These are phyloP conservation scores for Poeciliopsis occidentalis DNA, from an alignment of 2,113 vertebrate genomes.

Conservation along the genomic window DNA sequence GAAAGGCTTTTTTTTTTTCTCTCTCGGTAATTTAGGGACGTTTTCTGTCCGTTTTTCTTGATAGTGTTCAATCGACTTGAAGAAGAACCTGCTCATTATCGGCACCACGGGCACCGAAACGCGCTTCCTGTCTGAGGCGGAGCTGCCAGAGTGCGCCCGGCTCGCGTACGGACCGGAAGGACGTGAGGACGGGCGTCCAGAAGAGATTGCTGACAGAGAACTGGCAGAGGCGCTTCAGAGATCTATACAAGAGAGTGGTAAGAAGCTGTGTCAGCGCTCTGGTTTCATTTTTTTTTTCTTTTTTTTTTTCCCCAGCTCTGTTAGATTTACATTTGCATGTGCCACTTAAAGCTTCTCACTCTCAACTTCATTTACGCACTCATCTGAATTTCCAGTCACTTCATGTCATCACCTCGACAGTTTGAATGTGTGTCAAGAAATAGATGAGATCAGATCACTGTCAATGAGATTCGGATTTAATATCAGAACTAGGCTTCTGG, in stretches of 20 bases:
- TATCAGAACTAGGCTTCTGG: not conserved
- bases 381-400: constrained; percentile 52
- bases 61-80: constrained; percentile 97
- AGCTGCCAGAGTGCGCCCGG: constrained; percentile 93
- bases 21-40: not conserved
- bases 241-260: constrained; percentile 96
- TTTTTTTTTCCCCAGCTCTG: constrained; percentile 39
- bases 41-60: constrained; percentile 12
- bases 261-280: constrained; percentile 31
- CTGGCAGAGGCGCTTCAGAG: constrained; percentile 95
- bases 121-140: constrained; percentile 90
- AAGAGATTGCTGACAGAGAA: constrained; percentile 93
- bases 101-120: constrained; percentile 96
- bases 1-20: too few relatives aligned
- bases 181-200: constrained; percentile 86
- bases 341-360: constrained; percentile 68
- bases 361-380: constrained; percentile 57
- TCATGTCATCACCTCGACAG: constrained; percentile 55
- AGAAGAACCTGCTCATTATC: constrained; percentile 93
- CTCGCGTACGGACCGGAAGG: constrained; percentile 89
- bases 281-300: constrained; percentile 40
- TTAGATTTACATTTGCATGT: constrained; percentile 70
- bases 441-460: not conserved
- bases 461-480: not conserved
- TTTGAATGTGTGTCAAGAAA: constrained; percentile 20